phyloP scores from a whole-genome alignment of 35 echinoderm and acorn worm species.

The Anneissia japonica region DNA sequence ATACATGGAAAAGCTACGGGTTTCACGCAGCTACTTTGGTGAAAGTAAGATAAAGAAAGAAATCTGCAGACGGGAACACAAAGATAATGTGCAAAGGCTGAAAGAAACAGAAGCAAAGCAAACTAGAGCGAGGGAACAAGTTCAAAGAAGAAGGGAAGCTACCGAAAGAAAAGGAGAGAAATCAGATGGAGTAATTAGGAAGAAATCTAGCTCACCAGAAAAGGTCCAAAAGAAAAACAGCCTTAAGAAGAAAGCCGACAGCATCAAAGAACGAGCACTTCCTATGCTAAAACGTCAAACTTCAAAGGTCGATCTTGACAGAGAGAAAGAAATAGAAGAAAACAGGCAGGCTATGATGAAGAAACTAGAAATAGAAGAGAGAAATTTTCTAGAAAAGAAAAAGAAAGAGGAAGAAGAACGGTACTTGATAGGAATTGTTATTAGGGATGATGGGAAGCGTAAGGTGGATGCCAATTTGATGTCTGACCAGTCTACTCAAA shows the following conservation, averaged over 20 bases:
- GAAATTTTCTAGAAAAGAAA: not conserved
- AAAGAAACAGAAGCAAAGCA: not conserved
- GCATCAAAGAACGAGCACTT: not conserved
- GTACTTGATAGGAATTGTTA: not conserved
- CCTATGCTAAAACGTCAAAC: not conserved
- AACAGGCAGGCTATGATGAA: not conserved
- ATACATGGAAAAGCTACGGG: conserved; percentile 50
- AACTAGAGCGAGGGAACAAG: not conserved
- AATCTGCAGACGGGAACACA: not conserved
- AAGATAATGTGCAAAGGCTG: not conserved
- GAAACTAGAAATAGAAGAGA: not conserved
- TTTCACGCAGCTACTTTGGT: not conserved
- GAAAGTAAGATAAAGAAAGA: conserved; percentile 11
- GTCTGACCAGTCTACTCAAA: not conserved
- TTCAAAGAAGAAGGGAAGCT: not conserved
- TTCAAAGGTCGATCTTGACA: not conserved
- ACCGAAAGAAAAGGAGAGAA: not conserved
- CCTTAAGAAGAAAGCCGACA: not conserved
- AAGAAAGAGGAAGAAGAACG: not conserved
- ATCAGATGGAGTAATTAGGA: not conserved
- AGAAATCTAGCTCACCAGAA: not conserved
- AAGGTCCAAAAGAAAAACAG: not conserved
- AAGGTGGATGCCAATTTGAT: not conserved
- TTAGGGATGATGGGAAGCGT: not conserved
- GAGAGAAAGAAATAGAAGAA: not conserved